phyloP scores from a whole-genome alignment of 2,888 invertebrate genomes.

The Eupeodes latifasciatus region DNA sequence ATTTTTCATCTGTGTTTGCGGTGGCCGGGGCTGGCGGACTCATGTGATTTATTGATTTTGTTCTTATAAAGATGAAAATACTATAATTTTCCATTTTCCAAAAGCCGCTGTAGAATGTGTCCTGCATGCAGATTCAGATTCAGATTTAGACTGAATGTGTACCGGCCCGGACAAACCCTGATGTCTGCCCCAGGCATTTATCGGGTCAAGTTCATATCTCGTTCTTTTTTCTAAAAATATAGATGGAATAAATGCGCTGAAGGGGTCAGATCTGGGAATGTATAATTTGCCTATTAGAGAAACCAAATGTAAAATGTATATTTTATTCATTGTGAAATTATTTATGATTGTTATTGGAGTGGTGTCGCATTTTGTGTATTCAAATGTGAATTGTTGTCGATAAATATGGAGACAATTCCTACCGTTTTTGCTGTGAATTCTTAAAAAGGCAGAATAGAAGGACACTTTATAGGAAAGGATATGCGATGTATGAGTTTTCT shows the following conservation, averaged over 20 bases:
- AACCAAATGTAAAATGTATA: constrained; percentile 61
- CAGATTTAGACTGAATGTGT: background rate
- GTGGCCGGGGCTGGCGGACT: constrained; percentile 1
- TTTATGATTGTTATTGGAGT: constrained; percentile 70
- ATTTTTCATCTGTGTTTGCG: background rate
- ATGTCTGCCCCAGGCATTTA: constrained; percentile 22
- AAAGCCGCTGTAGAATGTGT: constrained; percentile 16
- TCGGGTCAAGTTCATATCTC: constrained; percentile 50
- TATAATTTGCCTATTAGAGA: constrained; percentile 68
- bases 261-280: constrained; percentile 36
- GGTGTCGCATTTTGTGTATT: constrained; percentile 62
- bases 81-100: background rate
- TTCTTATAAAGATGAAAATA: constrained; percentile 40
- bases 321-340: constrained; percentile 72
- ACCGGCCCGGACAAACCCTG: background rate
- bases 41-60: constrained; percentile 61
- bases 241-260: constrained; percentile 1
- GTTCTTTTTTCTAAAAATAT: background rate
- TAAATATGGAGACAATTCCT: constrained; percentile 12
- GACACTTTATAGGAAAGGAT: background rate
- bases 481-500: no score
- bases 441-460: constrained; percentile 6
- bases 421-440: constrained; percentile 26
- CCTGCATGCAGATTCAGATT: constrained; percentile 39
- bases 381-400: constrained; percentile 64